Evolutionary conservation across 1,140 invertebrate species (phyloP).

Genomic region (Physella acuta): DNA sequence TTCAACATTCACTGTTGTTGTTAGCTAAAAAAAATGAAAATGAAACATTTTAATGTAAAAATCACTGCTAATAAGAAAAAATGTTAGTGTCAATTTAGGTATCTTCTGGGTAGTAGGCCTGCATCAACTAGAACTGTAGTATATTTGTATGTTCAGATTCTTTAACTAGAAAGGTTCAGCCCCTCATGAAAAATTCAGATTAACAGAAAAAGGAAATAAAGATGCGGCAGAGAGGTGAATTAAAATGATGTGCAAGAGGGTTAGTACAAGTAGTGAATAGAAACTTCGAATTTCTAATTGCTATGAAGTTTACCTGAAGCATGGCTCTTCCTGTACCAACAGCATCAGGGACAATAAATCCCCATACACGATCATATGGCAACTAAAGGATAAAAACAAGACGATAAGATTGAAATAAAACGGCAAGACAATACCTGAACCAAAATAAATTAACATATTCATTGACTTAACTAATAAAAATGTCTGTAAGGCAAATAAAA

Average conservation of each 20-base stretch:
- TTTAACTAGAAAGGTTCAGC: no score
- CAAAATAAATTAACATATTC: no score
- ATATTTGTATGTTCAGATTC: no score
- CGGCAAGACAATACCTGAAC: no score
- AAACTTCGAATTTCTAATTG: background rate
- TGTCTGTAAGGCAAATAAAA: background rate
- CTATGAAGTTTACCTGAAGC: slow-evolving; percentile 66
- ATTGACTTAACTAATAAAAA: no score
- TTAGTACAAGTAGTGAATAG: background rate
- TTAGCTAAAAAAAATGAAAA: slow-evolving; percentile 67
- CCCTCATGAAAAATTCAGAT: no score
- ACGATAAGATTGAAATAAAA: no score
- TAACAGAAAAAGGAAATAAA: slow-evolving; percentile 14
- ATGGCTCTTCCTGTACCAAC: slow-evolving; percentile 84
- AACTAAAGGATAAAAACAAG: slow-evolving; percentile 31
- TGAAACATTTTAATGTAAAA: background rate
- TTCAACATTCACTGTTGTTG: slow-evolving; percentile 92
- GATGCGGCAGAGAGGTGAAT: background rate
- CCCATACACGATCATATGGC: slow-evolving; percentile 74
- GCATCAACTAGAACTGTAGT: no score
- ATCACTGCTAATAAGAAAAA: no score
- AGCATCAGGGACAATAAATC: slow-evolving; percentile 85
- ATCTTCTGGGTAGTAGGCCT: no score
- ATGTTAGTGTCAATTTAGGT: no score
- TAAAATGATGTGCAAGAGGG: background rate